Conservation (phyloP, 2,113 vertebrate genomes). For the Nansenia antarctica region DNA sequence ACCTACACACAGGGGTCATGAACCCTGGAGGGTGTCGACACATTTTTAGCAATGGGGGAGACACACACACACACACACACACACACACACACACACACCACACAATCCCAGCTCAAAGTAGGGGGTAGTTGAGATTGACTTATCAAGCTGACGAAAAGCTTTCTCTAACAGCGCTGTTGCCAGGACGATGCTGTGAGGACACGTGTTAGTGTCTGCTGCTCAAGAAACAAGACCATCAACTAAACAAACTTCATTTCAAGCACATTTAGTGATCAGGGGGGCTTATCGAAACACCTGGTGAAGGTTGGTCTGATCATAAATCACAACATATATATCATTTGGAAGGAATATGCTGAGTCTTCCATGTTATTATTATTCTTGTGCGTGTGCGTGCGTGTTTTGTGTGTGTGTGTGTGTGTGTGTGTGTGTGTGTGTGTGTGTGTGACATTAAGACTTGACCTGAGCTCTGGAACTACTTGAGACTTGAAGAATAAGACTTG, state of each 20-base stretch:
- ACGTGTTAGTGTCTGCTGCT: constrained; percentile 50
- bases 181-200: constrained; percentile 60
- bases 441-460: too few relatives aligned
- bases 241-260: constrained; percentile 54
- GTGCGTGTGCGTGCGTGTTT: not conserved
- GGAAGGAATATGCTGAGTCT: too few relatives aligned
- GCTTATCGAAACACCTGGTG: constrained; percentile 36
- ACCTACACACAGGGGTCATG: constrained; percentile 23
- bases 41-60: constrained; percentile 45
- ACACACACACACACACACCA: constrained; percentile 18
- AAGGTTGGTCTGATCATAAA: constrained; percentile 37
- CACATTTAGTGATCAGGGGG: constrained; percentile 44
- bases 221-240: constrained; percentile 54
- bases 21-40: constrained; percentile 37
- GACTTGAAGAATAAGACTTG: too few relatives aligned
- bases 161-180: constrained; percentile 45
- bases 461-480: too few relatives aligned
- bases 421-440: not conserved
- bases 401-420: not conserved
- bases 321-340: constrained; percentile 16
- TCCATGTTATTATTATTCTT: not conserved
- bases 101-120: constrained; percentile 23
- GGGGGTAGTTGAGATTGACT: constrained; percentile 56
- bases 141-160: constrained; percentile 63
- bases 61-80: not conserved